Percentiles rank a stretch among this genome's conserved stretches.
These are phyloP conservation scores for Meteorus colon DNA, from an alignment of 2,888 invertebrate species.

Conservation along the genomic window DNA sequence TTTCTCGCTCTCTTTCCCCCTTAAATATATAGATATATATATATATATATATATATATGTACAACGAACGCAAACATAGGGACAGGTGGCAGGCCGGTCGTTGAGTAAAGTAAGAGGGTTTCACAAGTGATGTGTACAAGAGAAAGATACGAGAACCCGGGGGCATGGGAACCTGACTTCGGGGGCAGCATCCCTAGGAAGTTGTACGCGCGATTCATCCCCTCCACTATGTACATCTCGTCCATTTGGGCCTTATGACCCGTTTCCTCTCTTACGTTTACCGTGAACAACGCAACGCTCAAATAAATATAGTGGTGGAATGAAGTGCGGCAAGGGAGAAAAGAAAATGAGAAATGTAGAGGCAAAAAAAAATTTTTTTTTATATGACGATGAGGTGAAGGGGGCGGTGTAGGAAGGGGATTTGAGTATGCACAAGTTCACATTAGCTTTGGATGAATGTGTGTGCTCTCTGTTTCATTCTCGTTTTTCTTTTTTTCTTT, in stretches of 20 bases:
- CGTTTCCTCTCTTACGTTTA: conserved; percentile 21
- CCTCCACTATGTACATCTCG: conserved; percentile 43
- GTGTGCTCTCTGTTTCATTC: too few species aligned
- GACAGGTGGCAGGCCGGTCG: conserved; percentile 71
- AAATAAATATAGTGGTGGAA: conserved; percentile 21
- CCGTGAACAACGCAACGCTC: conserved; percentile 30
- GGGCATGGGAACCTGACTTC: conserved; percentile 73
- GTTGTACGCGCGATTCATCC: conserved; percentile 39
- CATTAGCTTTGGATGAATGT: background rate
- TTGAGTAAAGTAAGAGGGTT: conserved; percentile 44
- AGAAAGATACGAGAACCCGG: conserved; percentile 51
- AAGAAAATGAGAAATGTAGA: conserved; percentile 18
- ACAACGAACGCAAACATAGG: conserved; percentile 65
- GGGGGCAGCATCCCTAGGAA: conserved; percentile 72
- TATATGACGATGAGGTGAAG: conserved; percentile 29
- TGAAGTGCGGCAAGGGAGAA: conserved; percentile 2
- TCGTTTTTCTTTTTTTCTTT: conserved; percentile 21
- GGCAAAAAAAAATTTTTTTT: conserved; percentile 30
- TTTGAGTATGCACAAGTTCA: conserved; percentile 8
- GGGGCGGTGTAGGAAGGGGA: conserved; percentile 10
- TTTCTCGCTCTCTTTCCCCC: conserved; percentile 33
- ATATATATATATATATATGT: conserved; percentile 25
- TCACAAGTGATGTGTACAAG: conserved; percentile 42
- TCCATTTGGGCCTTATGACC: conserved; percentile 16
- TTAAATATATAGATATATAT: conserved; percentile 8